These are phyloP conservation scores for Regulus satrapa DNA, from an alignment of 2,113 vertebrate species.

Conservation along the genomic window DNA sequence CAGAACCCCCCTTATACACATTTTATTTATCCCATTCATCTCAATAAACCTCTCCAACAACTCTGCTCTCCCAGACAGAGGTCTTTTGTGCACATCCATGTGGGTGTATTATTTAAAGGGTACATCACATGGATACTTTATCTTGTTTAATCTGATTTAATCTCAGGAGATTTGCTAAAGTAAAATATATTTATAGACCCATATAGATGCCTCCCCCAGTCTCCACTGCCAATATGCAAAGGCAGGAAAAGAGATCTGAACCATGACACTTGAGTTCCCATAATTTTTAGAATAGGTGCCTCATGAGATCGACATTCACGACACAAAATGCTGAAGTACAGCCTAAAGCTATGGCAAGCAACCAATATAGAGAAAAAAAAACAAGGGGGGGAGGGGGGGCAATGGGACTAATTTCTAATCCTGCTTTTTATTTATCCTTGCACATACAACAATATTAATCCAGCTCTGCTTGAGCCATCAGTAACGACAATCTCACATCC, in stretches of 20 bases:
- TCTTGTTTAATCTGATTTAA: slow-evolving; percentile 68
- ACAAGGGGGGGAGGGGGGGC: not conserved
- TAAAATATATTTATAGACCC: slow-evolving; percentile 63
- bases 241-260: not conserved
- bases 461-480: not conserved
- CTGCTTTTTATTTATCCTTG: not conserved
- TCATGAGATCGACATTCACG: not conserved
- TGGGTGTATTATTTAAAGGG: slow-evolving; percentile 60
- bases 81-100: slow-evolving; percentile 35
- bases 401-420: not conserved
- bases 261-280: not conserved
- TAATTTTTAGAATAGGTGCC: not conserved
- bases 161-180: slow-evolving; percentile 59
- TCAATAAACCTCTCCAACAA: slow-evolving; percentile 23
- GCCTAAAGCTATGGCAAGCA: not conserved
- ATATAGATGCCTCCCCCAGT: not conserved
- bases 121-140: slow-evolving; percentile 59
- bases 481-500: not conserved
- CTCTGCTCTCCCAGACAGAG: slow-evolving; percentile 4
- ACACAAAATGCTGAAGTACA: not conserved
- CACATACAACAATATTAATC: not conserved
- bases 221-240: not conserved
- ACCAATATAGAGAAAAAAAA: not conserved
- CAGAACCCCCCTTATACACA: slow-evolving; percentile 9
- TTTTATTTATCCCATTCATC: slow-evolving; percentile 49